Evolutionary conservation across 2,888 invertebrate genomes (phyloP), one percentile per base, ranked within the genome.

Genomic region (Leptura quadrifasciata): DNA sequence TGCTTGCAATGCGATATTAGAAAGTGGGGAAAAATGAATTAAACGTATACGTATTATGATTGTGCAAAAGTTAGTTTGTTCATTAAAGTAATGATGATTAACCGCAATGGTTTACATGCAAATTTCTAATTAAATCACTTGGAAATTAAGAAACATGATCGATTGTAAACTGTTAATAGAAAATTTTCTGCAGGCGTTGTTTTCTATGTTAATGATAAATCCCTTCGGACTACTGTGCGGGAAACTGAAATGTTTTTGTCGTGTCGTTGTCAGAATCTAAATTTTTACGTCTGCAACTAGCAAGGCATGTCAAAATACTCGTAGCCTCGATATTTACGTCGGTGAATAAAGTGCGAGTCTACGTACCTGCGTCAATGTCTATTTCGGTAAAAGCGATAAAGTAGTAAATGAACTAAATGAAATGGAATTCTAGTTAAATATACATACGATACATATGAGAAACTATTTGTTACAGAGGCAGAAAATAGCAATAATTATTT

Each of bases 1-100:
- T 72, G 64, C 60, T 12, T 64, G 79, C 54, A 79, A 79, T 72
- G 35, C 27, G 76, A 79, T 79, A 76, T 74, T 74, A 71, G 78
- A 74, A 74, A 77, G 72, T 69, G 60, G 68, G 70, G 67, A 74
- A 74, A 74, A 74, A 72, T 72, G 58, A 61, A 17, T 54, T 57
- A 71, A 68, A 61, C 58, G 39, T 27, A 24, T 12, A 58, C 35
- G 21, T 39, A 35, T 57, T 68, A 54, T 54, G 47, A 8, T 68
- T 57, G 54, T 52, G 68, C 68, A 68, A 52, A 39, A 35, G 58
- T 39, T 58, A 20, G 15, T 69, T 58, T 39, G 35, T 58, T 69
- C 67, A 69, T 69, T 58, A 69, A 58, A 57, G 17, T 58, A 69
- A 39, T 35, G 68, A 68, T 68, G 55, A 58, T 69, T 69, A 39